These are phyloP conservation scores for Pseudorectes ferrugineus DNA, from an alignment of 2,113 vertebrate genomes.

Conservation along the genomic window DNA sequence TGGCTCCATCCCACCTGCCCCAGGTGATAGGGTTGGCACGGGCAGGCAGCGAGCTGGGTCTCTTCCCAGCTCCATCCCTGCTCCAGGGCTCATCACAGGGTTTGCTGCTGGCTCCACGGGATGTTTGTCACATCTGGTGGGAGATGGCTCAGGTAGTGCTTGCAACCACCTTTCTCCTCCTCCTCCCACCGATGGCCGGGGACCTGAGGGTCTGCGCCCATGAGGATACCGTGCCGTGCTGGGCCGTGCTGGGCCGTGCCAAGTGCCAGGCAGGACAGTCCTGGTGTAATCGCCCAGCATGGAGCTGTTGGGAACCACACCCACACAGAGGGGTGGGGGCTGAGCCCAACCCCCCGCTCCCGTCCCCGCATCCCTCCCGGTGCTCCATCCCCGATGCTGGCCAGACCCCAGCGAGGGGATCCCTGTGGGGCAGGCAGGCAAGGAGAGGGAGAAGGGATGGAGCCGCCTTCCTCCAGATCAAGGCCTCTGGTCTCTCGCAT, in stretches of 20 bases:
- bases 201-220: not conserved
- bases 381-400: not conserved
- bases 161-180: not conserved
- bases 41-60: not conserved
- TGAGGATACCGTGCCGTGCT: fast-evolving
- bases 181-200: not conserved
- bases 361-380: not conserved
- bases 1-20: not conserved
- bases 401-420: not conserved
- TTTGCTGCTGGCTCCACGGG: not conserved
- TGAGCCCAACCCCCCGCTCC: not conserved
- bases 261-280: not conserved
- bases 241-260: not conserved
- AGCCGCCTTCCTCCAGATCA: constrained; percentile 40
- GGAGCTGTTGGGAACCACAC: not conserved
- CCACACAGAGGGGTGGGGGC: not conserved
- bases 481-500: constrained; percentile 59
- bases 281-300: fast-evolving
- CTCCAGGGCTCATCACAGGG: not conserved
- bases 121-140: not conserved
- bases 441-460: not conserved
- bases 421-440: not conserved
- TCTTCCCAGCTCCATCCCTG: not conserved
- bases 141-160: not conserved
- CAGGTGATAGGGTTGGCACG: not conserved